A percentile compares a stretch with the other conserved stretches of the same genome.
These are phyloP conservation scores for Solea solea DNA, from an alignment of 2,113 vertebrate genomes.

Conservation along the genomic window DNA sequence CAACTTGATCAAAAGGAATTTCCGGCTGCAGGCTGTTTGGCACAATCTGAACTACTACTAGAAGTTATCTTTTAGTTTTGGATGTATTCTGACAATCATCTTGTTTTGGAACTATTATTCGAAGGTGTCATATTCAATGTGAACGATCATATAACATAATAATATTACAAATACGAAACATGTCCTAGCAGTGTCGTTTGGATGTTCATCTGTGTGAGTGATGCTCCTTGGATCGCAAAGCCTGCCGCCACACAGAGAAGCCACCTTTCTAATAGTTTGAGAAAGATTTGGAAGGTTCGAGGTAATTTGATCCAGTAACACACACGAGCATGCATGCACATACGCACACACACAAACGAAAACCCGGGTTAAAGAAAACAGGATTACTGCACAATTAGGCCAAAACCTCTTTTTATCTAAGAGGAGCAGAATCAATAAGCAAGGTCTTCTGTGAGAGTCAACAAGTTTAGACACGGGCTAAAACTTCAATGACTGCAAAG, in stretches of 20 bases:
- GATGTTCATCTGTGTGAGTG: conserved; percentile 4
- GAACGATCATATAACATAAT: not conserved
- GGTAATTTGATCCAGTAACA: conserved; percentile 22
- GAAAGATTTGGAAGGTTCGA: conserved; percentile 8
- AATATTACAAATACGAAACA: not conserved
- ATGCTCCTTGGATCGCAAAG: not conserved
- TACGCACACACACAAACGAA: conserved; percentile 20
- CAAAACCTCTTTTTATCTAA: conserved; percentile 63
- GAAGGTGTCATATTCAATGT: not conserved
- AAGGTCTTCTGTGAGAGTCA: conserved; percentile 58
- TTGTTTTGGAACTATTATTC: not conserved
- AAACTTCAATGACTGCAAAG: conserved; percentile 36
- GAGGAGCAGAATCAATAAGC: conserved; percentile 69
- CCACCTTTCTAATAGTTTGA: not conserved
- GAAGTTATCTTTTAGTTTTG: not conserved
- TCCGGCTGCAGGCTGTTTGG: conserved; percentile 3
- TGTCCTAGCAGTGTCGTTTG: not conserved
- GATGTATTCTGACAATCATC: not conserved
- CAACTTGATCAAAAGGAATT: not conserved
- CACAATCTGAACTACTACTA: not conserved
- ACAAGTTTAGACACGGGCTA: conserved; percentile 77
- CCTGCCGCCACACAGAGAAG: not conserved
- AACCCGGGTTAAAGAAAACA: conserved; percentile 66
- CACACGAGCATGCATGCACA: conserved; percentile 12
- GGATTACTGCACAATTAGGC: conserved; percentile 69